Evolutionary conservation across 2,888 invertebrate genomes (phyloP).

Genomic region (Drosophila anomalipes): DNA sequence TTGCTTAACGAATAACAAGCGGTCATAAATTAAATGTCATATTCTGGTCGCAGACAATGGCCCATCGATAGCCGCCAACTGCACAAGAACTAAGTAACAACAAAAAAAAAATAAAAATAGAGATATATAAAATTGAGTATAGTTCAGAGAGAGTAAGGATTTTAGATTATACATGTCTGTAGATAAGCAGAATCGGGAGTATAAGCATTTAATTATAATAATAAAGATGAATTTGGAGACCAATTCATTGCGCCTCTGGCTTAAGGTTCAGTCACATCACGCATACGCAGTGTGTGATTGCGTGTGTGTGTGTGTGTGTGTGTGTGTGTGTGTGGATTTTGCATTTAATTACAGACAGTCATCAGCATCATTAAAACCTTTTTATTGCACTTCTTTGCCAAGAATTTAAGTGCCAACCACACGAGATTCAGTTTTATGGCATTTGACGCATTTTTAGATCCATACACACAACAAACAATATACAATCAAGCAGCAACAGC

Average conservation of each 20-base stretch:
- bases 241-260: slow-evolving; percentile 32
- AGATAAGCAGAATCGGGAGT: slow-evolving; percentile 22
- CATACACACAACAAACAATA: slow-evolving; percentile 21
- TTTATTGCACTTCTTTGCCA: slow-evolving; percentile 73
- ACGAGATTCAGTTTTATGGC: slow-evolving; percentile 54
- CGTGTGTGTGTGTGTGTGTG: slow-evolving; percentile 14
- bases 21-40: slow-evolving; percentile 65
- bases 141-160: slow-evolving; percentile 23
- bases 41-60: slow-evolving; percentile 44
- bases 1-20: slow-evolving; percentile 62
- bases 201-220: slow-evolving; percentile 59
- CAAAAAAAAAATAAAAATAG: neutral
- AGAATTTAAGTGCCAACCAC: slow-evolving; percentile 66
- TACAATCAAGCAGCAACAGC: slow-evolving; percentile 7
- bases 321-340: slow-evolving; percentile 21
- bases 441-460: slow-evolving; percentile 66
- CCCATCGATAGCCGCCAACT: slow-evolving; percentile 4
- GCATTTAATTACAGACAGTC: slow-evolving; percentile 73
- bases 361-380: slow-evolving; percentile 71
- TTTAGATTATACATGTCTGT: slow-evolving; percentile 6
- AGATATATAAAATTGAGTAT: slow-evolving; percentile 3
- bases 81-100: slow-evolving; percentile 17
- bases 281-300: slow-evolving; percentile 49
- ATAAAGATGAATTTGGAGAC: slow-evolving; percentile 56
- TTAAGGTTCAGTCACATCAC: slow-evolving; percentile 69